A percentile compares a stretch with the other conserved stretches of the same genome.
These are phyloP conservation scores for Emydocephalus ijimae DNA, from an alignment of 2,113 vertebrate species.

Conservation along the genomic window DNA sequence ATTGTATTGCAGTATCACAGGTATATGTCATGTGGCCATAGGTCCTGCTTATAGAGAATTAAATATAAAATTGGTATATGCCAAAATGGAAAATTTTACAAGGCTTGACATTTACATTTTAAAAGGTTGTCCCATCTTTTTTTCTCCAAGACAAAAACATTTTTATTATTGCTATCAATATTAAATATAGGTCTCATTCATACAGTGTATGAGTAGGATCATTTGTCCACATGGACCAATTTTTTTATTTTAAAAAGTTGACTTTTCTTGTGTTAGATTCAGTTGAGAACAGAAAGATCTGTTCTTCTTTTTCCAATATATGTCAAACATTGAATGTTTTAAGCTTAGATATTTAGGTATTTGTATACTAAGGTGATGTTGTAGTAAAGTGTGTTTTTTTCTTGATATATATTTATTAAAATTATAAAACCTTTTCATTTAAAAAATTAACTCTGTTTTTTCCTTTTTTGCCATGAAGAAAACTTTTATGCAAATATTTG, in stretches of 20 bases:
- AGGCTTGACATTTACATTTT: conserved; percentile 28
- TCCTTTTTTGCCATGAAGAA: conserved; percentile 18
- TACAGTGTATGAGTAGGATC: conserved; percentile 81
- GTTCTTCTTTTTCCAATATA: conserved; percentile 73
- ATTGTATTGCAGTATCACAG: neutral
- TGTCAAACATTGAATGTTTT: conserved; percentile 75
- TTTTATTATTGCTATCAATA: conserved; percentile 71
- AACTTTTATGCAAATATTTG: neutral
- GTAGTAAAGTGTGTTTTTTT: conserved; percentile 79
- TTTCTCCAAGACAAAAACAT: conserved; percentile 77
- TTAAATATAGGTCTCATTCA: conserved; percentile 80
- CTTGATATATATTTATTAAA: conserved; percentile 84
- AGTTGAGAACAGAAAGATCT: conserved; percentile 68
- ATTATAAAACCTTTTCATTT: conserved; percentile 68
- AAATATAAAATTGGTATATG: conserved; percentile 2
- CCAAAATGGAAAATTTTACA: conserved; percentile 4
- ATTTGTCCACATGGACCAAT: conserved; percentile 77
- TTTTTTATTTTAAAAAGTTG: conserved; percentile 60
- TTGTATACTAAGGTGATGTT: conserved; percentile 75
- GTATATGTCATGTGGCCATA: neutral
- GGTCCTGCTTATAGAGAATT: neutral
- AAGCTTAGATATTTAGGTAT: conserved; percentile 74
- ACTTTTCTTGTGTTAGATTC: conserved; percentile 71
- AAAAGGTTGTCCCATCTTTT: conserved; percentile 58
- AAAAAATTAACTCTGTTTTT: conserved; percentile 50